Evolutionary conservation across 2,113 vertebrate species (phyloP).

Genomic region (Thunnus thynnus): DNA sequence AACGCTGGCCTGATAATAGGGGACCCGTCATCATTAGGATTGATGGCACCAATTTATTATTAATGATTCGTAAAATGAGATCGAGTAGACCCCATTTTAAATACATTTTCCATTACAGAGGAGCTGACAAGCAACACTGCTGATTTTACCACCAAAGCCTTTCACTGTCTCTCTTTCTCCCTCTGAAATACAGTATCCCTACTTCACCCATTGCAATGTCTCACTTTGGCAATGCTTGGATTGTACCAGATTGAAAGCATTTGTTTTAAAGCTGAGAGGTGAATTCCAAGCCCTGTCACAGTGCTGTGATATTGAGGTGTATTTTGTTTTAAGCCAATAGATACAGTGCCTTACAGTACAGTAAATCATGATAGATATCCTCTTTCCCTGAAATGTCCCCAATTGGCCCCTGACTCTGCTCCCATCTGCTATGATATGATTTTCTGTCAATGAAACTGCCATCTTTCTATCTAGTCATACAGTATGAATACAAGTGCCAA

Average conservation of each 20-base stretch:
- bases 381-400: constrained; percentile 37
- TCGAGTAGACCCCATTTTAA: constrained; percentile 88
- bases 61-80: constrained; percentile 90
- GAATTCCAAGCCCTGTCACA: constrained; percentile 59
- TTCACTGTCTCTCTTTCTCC: constrained; percentile 57
- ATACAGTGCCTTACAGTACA: constrained; percentile 43
- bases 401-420: constrained; percentile 12
- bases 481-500: constrained; percentile 30
- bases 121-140: constrained; percentile 81
- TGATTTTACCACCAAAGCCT: constrained; percentile 71
- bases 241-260: constrained; percentile 80
- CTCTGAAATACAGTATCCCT: constrained; percentile 66
- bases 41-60: constrained; percentile 89
- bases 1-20: constrained; percentile 81
- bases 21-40: constrained; percentile 86
- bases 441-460: constrained; percentile 64
- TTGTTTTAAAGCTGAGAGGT: constrained; percentile 72
- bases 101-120: constrained; percentile 86
- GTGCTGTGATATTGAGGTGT: constrained; percentile 55
- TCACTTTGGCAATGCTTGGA: constrained; percentile 80
- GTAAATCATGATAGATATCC: constrained; percentile 37
- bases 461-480: constrained; percentile 43
- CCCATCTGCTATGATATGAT: constrained; percentile 60
- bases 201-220: constrained; percentile 58
- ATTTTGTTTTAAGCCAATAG: constrained; percentile 67